Percentiles rank a stretch among this genome's conserved stretches.
Conservation (phyloP, 2,888 invertebrate genomes). For the Drosophila macrothrix region DNA sequence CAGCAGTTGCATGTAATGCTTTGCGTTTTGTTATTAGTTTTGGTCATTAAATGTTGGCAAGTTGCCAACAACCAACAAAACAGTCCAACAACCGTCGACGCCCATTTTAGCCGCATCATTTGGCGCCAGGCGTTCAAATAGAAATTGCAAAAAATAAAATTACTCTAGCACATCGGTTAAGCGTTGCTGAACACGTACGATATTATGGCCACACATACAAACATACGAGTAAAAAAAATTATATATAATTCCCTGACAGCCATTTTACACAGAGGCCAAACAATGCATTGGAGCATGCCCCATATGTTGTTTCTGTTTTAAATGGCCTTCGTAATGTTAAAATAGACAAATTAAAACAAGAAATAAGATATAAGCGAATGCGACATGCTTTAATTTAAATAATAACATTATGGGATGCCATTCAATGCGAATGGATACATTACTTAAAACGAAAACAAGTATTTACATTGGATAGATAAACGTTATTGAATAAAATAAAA, state of each 20-base stretch:
- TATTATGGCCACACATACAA: constrained; percentile 30
- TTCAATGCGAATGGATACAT: not conserved
- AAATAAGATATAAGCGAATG: not conserved
- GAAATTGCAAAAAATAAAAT: constrained; percentile 50
- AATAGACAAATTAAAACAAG: constrained; percentile 42
- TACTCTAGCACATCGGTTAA: constrained; percentile 58
- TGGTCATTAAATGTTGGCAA: constrained; percentile 53
- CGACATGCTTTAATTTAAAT: constrained; percentile 19
- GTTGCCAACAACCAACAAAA: constrained; percentile 26
- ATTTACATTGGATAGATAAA: not conserved
- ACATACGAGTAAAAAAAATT: constrained; percentile 2
- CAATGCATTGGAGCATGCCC: constrained; percentile 27
- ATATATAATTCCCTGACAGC: constrained; percentile 37
- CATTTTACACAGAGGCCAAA: constrained; percentile 35
- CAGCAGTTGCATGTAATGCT: constrained; percentile 42
- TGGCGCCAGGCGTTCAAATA: constrained; percentile 44
- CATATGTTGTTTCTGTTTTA: constrained; percentile 51
- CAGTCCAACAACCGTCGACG: constrained; percentile 22
- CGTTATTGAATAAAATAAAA: not conserved
- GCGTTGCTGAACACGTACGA: constrained; percentile 58
- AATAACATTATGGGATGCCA: constrained; percentile 13
- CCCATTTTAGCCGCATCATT: constrained; percentile 58
- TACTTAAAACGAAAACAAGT: not conserved
- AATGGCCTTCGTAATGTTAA: constrained; percentile 40
- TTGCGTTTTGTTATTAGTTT: constrained; percentile 49